phyloP scores from a whole-genome alignment of 2,113 vertebrate genomes.

The Cephalopterus ornatus region DNA sequence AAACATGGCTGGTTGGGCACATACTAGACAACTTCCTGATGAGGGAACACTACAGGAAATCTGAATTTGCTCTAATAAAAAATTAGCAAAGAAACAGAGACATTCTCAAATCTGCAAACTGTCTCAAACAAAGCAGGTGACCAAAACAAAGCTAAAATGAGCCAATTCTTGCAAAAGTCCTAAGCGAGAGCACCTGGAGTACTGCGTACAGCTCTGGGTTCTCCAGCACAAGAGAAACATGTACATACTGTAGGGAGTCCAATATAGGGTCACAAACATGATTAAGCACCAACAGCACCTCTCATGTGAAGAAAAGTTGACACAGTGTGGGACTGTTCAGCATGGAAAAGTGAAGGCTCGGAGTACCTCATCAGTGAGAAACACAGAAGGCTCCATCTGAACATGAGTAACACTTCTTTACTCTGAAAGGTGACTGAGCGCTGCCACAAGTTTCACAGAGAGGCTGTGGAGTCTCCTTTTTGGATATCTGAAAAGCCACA shows the following conservation, averaged over 20 bases:
- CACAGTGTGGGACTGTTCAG: background rate
- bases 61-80: background rate
- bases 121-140: background rate
- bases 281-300: background rate
- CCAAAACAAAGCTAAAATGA: background rate
- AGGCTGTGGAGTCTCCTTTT: background rate
- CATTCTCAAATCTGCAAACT: background rate
- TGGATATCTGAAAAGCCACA: background rate
- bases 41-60: background rate
- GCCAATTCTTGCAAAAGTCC: background rate
- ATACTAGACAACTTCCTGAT: background rate
- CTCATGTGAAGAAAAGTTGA: background rate
- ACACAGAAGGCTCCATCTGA: background rate
- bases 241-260: background rate
- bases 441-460: rapidly evolving
- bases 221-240: background rate
- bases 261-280: background rate
- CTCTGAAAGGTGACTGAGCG: background rate
- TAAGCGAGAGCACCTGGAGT: background rate
- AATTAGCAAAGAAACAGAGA: background rate
- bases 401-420: background rate
- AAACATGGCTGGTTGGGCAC: background rate
- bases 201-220: background rate
- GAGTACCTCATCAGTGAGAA: background rate
- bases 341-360: background rate